A percentile compares a stretch with the other conserved stretches of the same genome.
phyloP scores from a whole-genome alignment of 2,113 vertebrate species.

The Neolamprologus sp. region DNA sequence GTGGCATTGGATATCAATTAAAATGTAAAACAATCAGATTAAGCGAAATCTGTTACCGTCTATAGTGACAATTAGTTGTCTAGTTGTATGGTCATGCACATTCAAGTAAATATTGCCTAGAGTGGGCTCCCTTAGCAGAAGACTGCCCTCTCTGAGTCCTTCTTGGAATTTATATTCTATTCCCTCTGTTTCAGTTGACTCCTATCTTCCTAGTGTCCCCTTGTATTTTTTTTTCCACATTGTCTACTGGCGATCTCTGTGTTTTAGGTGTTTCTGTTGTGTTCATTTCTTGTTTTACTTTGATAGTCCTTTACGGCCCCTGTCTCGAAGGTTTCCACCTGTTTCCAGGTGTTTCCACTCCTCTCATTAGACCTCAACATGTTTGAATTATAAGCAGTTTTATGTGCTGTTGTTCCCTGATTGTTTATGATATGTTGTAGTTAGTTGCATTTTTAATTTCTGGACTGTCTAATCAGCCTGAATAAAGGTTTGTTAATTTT shows the following conservation, averaged over 20 bases:
- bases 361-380: not conserved
- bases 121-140: not conserved
- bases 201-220: not conserved
- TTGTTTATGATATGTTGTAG: not conserved
- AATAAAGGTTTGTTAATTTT: not conserved
- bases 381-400: not conserved
- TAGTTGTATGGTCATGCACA: not conserved
- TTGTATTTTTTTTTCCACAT: not conserved
- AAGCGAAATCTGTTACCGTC: fast-evolving
- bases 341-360: not conserved
- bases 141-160: not conserved
- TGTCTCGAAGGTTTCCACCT: not conserved
- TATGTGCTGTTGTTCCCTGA: not conserved
- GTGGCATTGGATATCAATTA: not conserved
- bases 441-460: not conserved
- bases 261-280: not conserved
- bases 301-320: not conserved
- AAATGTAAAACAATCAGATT: not conserved
- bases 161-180: not conserved
- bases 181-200: not conserved
- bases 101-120: not conserved
- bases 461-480: not conserved
- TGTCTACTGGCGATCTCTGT: not conserved
- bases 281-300: not conserved
- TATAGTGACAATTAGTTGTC: not conserved